These are phyloP conservation scores for Xestia rhomboidea DNA, from an alignment of 2,888 invertebrate species.

Conservation along the genomic window DNA sequence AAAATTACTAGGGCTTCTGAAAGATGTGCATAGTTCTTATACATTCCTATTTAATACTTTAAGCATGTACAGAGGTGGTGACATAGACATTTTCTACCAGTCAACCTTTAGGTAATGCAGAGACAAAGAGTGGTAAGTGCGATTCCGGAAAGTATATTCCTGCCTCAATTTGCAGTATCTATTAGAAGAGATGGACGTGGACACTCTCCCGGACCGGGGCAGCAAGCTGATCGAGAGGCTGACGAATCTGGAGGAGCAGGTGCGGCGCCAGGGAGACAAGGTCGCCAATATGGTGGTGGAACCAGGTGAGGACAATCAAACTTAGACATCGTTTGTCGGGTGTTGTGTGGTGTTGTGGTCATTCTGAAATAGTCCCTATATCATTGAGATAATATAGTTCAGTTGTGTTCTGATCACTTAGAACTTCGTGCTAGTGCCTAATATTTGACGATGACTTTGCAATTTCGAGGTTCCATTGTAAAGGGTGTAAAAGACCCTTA, in stretches of 20 bases:
- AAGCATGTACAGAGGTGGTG: too few species aligned
- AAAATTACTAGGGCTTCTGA: too few species aligned
- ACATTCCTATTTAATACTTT: too few species aligned
- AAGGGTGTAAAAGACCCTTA: too few species aligned
- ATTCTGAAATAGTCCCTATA: not conserved
- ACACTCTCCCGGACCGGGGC: constrained; percentile 92
- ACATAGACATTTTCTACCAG: too few species aligned
- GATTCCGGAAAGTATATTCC: not conserved
- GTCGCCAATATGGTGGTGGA: constrained; percentile 88
- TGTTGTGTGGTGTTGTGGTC: too few species aligned
- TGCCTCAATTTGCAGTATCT: constrained; percentile 73
- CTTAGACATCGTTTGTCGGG: not conserved
- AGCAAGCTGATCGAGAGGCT: constrained; percentile 88
- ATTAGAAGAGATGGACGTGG: constrained; percentile 82
- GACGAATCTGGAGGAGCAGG: constrained; percentile 82
- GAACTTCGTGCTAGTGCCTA: not conserved
- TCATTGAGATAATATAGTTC: not conserved
- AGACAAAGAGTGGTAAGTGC: not conserved
- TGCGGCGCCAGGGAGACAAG: constrained; percentile 85
- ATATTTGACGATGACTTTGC: not conserved
- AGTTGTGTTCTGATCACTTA: not conserved
- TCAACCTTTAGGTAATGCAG: not conserved
- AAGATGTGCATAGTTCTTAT: too few species aligned
- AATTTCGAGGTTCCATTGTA: not conserved
- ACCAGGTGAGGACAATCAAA: constrained; percentile 72